Percentiles rank a stretch among this genome's conserved stretches.
These are phyloP conservation scores for Chamaea fasciata DNA, from an alignment of 2,113 vertebrate species.

Conservation along the genomic window DNA sequence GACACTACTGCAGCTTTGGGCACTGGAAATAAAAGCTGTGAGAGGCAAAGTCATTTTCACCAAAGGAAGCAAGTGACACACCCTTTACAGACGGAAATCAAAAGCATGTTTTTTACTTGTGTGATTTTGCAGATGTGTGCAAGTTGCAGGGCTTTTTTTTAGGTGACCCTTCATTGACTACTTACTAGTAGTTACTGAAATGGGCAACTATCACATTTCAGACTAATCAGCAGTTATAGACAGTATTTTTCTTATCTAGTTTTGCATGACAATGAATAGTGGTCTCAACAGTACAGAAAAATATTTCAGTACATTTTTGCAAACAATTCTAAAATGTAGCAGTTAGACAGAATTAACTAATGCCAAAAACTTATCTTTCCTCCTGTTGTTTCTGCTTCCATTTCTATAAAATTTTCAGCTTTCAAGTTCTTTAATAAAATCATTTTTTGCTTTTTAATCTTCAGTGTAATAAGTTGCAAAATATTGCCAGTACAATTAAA, in stretches of 20 bases:
- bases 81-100: background rate
- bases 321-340: background rate
- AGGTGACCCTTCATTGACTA: background rate
- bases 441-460: background rate
- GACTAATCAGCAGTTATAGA: background rate
- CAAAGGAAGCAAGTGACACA: background rate
- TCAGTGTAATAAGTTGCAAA: background rate
- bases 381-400: background rate
- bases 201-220: background rate
- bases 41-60: background rate
- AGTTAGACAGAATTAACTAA: background rate
- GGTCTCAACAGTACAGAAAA: background rate
- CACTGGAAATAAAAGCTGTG: background rate
- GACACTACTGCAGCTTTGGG: background rate
- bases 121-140: background rate
- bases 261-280: background rate
- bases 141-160: background rate
- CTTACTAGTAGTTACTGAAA: background rate
- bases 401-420: background rate
- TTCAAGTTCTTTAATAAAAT: background rate
- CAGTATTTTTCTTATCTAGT: slow-evolving; percentile 1
- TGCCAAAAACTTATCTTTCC: background rate
- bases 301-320: background rate
- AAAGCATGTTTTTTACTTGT: background rate
- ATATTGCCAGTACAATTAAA: background rate